Conservation (phyloP, 2,797 vertebrate species). For the Poeciliopsis paucimaculata region DNA sequence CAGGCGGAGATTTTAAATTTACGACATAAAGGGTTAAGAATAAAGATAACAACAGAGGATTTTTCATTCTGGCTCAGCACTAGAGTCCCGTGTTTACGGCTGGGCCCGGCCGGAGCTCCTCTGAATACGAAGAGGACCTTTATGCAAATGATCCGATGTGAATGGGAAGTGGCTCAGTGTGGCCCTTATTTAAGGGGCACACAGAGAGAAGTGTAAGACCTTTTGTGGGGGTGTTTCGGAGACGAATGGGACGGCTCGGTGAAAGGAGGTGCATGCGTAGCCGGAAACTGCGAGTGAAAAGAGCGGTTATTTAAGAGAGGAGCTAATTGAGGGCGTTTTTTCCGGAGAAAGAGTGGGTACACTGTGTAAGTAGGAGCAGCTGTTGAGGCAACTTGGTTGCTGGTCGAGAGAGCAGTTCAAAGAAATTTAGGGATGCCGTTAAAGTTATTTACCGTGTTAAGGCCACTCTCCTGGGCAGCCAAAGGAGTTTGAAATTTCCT, state of each 20-base stretch:
- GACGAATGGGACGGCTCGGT: conserved; percentile 69
- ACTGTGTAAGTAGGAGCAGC: conserved; percentile 62
- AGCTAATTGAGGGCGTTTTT: conserved; percentile 69
- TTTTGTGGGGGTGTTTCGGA: conserved; percentile 72
- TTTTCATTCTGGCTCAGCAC: conserved; percentile 18
- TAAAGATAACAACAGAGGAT: neutral
- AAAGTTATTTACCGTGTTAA: conserved; percentile 1
- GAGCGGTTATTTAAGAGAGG: conserved; percentile 69
- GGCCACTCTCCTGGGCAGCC: neutral
- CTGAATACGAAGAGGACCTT: conserved; percentile 58
- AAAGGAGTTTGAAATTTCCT: neutral
- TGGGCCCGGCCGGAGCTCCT: conserved; percentile 37
- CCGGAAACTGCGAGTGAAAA: conserved; percentile 73
- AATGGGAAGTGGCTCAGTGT: conserved; percentile 75
- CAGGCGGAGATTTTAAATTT: too few species aligned
- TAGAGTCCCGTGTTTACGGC: conserved; percentile 29
- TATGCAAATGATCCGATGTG: conserved; percentile 74
- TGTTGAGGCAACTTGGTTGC: conserved; percentile 33
- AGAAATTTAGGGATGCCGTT: neutral
- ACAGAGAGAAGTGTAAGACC: conserved; percentile 70
- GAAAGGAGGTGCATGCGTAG: conserved; percentile 73
- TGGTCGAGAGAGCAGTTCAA: conserved; percentile 36
- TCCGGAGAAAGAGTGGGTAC: conserved; percentile 51
- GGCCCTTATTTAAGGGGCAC: conserved; percentile 72
- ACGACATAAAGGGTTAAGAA: neutral